Evolutionary conservation across 1,140 invertebrate species (phyloP), one percentile per base, ranked within the genome.

Genomic region (Drosophila insularis): DNA sequence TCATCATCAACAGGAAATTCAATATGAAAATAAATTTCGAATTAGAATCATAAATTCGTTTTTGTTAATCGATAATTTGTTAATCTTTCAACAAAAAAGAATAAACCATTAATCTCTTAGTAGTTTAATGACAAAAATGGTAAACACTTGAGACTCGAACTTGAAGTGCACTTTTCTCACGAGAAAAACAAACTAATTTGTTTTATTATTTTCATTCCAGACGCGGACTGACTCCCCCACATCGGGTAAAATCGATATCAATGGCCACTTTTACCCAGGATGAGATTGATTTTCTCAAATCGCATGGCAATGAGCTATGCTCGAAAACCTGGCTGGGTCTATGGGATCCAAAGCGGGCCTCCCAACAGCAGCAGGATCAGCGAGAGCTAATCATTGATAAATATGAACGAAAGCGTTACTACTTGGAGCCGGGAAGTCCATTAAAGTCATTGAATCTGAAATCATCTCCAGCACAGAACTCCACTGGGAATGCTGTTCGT

Each of bases 251-350:
- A 93, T 99, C 98, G 37, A 99, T 99, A 82, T 99, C 98, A 6
- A 99, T 99, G 98, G 97, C 98, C 46, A 98, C 97, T 84, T 99
- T 99, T 92, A 98, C 96, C 69, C 94, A 95, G 75, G 98, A 99
- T 77, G 98, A 99, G 93, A 96, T 99, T 90, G 97, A 98, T 91
- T 96, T 97, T 89, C 94, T 99, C 72, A 96, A 95, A 93, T 94
- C 94, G 65, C 95, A 95, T 93, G 98, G 98, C 73, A 99, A 99
- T 93, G 97, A 99, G 94, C 96, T 97, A 86, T 98, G 98, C 92
- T 94, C 95, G 81, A 95, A 95, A 92, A 96, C 97, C 69, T 99
- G 97, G 97, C 93, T 99, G 68, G 98, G 96, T 3, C 92, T 97
- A 40, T 96, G 96, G 93, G 96, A 97, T 93, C 97, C 98, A 91